These are phyloP conservation scores for Pristiophorus japonicus DNA, from an alignment of 2,113 vertebrate species.

Conservation along the genomic window DNA sequence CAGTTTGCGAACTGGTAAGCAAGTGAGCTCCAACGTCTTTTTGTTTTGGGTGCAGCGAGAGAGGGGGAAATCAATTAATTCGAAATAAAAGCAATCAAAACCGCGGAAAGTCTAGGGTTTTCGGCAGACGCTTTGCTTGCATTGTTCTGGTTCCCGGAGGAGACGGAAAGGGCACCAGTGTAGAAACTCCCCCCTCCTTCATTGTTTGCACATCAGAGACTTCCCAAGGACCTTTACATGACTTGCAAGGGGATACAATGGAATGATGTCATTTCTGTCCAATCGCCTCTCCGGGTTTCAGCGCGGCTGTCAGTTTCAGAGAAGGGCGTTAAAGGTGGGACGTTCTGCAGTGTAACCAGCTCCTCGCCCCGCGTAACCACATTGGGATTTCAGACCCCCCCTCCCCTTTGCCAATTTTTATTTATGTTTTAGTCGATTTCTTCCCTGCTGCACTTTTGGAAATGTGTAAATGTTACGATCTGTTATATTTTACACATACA, in stretches of 20 bases:
- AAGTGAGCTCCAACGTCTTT: no score
- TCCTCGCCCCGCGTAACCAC: background rate
- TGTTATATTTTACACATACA: background rate
- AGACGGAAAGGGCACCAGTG: background rate
- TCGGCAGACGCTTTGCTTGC: background rate
- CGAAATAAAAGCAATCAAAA: background rate
- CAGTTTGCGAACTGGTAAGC: background rate
- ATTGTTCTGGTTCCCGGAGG: background rate
- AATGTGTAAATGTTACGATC: background rate
- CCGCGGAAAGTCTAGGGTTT: background rate
- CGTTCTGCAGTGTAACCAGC: background rate
- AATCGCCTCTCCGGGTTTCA: background rate
- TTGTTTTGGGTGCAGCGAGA: background rate
- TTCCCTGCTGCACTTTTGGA: background rate
- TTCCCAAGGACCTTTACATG: slow-evolving; percentile 28
- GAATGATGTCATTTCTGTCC: slow-evolving; percentile 26
- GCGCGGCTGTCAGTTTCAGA: background rate
- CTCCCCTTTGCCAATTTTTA: no score
- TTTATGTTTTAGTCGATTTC: background rate
- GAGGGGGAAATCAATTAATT: background rate
- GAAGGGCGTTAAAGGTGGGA: slow-evolving; percentile 15
- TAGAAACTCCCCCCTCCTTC: background rate
- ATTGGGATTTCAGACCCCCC: background rate
- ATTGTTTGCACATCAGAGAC: slow-evolving; percentile 24
- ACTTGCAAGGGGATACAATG: slow-evolving; percentile 24